Evolutionary conservation across 2,888 invertebrate genomes (phyloP), one percentile per base, ranked within the genome.

Genomic region (Euzophera pinguis): DNA sequence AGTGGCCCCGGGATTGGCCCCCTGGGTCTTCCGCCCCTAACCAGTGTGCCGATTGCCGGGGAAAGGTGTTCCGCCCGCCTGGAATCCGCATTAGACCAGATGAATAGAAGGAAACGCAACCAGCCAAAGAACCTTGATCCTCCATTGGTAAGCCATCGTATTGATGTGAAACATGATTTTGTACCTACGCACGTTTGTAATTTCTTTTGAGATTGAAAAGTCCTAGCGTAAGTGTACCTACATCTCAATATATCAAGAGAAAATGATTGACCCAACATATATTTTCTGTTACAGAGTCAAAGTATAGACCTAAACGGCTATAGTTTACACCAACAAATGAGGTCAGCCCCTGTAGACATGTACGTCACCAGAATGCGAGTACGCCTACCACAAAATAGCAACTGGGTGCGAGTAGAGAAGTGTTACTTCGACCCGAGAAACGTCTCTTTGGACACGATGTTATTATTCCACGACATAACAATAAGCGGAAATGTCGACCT

Each of bases 401-500:
- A 91, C 71, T 94, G 94, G 94, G 94, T 94, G 10, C 91, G 93
- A 58, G 94, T 96, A 0, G 95, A 96, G 60, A 93, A 92, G 71
- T 96, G 96, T 72, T 91, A 93, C 61, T 96, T 93, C 75, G 94
- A 95, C 68, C 94, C 95, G 0, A 87, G 91, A 59, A 95, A 94
- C 71, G 92, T 93, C 5, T 95, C 95, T 9, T 84, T 96, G 6
- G 95, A 95, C 62, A 95, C 95, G 0, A 92, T 95, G 70, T 88
- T 96, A 0, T 85, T 95, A 9, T 95, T 96, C 81, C 94, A 94
- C 64, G 96, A 96, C 69, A 81, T 96, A 38, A 94, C 95, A 0
- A 95, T 96, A 48, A 95, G 95, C 56, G 96, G 96, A 0, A 92
- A 92, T 64, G 94, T 96, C 0, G 94, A 94, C 57, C 77, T 95